These are phyloP conservation scores for Hypothenemus hampei DNA, from an alignment of 1,140 invertebrate species.

Conservation along the genomic window DNA sequence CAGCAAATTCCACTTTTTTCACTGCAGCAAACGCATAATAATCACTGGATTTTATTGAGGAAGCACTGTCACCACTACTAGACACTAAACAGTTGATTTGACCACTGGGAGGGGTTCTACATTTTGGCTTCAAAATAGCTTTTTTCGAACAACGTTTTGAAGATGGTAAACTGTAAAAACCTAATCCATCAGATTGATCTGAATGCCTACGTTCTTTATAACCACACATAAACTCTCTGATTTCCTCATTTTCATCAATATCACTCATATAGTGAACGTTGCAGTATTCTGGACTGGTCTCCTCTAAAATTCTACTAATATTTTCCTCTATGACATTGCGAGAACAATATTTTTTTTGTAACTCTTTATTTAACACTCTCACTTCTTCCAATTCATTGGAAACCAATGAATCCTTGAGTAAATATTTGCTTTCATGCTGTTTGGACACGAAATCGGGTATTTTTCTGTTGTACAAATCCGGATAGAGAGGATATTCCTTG, in stretches of 20 bases:
- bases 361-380: constrained; percentile 33
- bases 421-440: constrained; percentile 32
- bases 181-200: constrained; percentile 29
- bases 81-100: too few species aligned
- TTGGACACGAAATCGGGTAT: neutral
- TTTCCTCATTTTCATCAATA: constrained; percentile 44
- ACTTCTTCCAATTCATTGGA: constrained; percentile 42
- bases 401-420: constrained; percentile 36
- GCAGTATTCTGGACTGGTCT: constrained; percentile 33
- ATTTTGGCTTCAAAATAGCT: too few species aligned
- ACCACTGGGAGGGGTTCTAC: too few species aligned
- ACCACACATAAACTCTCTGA: constrained; percentile 38
- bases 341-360: constrained; percentile 33
- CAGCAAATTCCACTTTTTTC: constrained; percentile 30
- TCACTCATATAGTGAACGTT: constrained; percentile 43
- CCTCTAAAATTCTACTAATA: constrained; percentile 9
- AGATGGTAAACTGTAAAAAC: too few species aligned
- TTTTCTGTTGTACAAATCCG: neutral
- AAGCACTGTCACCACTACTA: constrained; percentile 34
- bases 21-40: constrained; percentile 33
- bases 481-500: constrained; percentile 11
- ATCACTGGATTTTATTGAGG: constrained; percentile 42
- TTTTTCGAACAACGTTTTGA: too few species aligned
- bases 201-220: constrained; percentile 32
- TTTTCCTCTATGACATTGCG: constrained; percentile 17